Evolutionary conservation across 1,140 invertebrate species (phyloP).

Genomic region (Sarcophaga bullata): DNA sequence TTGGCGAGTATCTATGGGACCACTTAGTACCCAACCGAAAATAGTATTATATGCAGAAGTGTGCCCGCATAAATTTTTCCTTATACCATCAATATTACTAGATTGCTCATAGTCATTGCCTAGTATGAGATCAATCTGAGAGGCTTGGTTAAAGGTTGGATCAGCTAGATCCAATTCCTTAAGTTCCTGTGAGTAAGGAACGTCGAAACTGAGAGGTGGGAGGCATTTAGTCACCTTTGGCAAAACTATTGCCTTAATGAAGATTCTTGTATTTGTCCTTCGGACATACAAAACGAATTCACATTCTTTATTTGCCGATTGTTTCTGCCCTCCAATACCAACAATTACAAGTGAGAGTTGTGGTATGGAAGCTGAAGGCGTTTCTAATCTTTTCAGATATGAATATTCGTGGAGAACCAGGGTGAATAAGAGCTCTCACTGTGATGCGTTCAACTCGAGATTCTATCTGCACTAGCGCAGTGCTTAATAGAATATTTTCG

Average conservation of each 20-base stretch:
- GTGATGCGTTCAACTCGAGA: neutral
- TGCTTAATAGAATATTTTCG: neutral
- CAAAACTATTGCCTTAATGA: too few relatives aligned
- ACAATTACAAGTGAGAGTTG: neutral
- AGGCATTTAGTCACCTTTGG: conserved; percentile 17
- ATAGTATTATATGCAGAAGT: conserved; percentile 29
- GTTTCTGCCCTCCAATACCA: neutral
- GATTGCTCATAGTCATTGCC: conserved; percentile 19
- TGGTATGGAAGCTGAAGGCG: neutral
- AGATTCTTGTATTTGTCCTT: neutral
- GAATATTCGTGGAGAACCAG: neutral
- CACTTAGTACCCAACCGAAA: conserved; percentile 17
- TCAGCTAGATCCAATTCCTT: neutral
- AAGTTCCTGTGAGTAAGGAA: neutral
- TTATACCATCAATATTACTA: conserved; percentile 3
- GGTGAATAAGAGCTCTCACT: neutral
- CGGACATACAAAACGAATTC: conserved; percentile 16
- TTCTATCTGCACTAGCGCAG: too few relatives aligned
- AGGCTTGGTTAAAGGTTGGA: conserved; percentile 3
- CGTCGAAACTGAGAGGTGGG: neutral
- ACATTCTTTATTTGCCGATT: neutral
- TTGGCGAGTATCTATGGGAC: neutral
- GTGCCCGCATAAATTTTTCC: conserved; percentile 21
- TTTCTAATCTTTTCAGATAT: neutral
- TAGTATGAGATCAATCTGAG: conserved; percentile 14